Evolutionary conservation across 2,113 vertebrate genomes (phyloP), one percentile per base, ranked within the genome.

Genomic region (Colistium nudipinnis): DNA sequence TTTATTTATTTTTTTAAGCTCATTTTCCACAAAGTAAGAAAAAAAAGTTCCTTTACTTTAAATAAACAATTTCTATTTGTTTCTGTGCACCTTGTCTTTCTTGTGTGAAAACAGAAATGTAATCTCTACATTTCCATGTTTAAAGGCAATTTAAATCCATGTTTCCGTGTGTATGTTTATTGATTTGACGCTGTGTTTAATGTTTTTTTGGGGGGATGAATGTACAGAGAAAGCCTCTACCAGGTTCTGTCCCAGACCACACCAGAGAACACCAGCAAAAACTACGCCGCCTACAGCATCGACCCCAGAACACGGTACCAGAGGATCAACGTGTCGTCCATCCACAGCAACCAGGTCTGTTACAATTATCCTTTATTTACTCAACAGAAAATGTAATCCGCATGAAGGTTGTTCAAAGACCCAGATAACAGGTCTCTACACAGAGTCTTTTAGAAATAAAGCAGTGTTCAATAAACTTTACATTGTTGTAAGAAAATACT

Each of bases 231-330:
- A 54, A 98, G 96, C 36, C 62, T 96, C 59, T 99, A 98, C 87
- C 96, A 98, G 92, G 88, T 85, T 45, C 92, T 99, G 41, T 98
- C 97, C 0, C 97, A 99, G 86, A 98, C 97, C 0, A 96, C 96
- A 0, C 95, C 97, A 0, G 95, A 96, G 61, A 99, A 98, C 91
- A 96, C 94, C 89, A 93, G 93, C 71, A 98, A 96, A 83, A 96
- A 95, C 24, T 72, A 94, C 49, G 83, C 60, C 2, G 87, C 83
- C 53, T 98, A 96, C 79, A 96, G 94, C 90, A 94, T 99, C 4
- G 85, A 98, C 81, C 97, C 97, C 0, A 83, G 90, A 76, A 96
- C 96, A 0, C 96, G 97, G 27, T 99, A 99, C 87, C 92, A 88
- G 55, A 95, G 96, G 70, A 69, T 96, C 87, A 98, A 97, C 87